Base-by-base conservation (phyloP, 1,140 invertebrate genomes). In the Melitaea cinxia region DNA sequence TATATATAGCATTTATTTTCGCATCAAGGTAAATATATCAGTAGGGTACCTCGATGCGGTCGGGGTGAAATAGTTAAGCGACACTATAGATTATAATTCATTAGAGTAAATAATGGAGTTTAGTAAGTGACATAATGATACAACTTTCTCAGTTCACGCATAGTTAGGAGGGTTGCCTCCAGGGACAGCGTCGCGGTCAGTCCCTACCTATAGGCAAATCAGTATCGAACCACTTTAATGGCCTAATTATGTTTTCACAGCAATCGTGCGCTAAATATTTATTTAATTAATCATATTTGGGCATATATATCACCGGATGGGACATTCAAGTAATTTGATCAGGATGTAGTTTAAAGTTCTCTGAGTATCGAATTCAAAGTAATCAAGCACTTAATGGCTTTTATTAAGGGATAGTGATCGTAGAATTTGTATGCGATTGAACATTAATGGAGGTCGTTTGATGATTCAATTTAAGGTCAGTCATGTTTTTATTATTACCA, bases 41-140 rank as follows among this genome's bases (percentile, higher is more conserved):
- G 24, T n/a, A 26, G 4, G 55, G n/a, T 59, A 60, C 37, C 56
- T 65, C 33, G 57, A 21, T 45, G 71, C 47, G 64, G 61, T 62
- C 15, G 28, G 54, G 56, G 61, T 63, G 30, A 71, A 72, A 78
- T 80, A 82, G 74, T 81, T 82, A 72, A 74, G 72, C 75, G 77
- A 84, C 74, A 75, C 71, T 72, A 81, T 85, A 80, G 78, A 83
- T 83, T 78, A 83, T 69, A 82, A 67, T 83, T 85, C 80, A 85
- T 70, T 78, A 84, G 75, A 74, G 73, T 83, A 85, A 85, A 81
- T 83, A 85, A 82, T 81, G 77, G 72, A 87, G 81, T 84, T 85
- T 71, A 70, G 67, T 77, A 83, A 83, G 78, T 80, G 71, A 77
- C 76, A 77, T 80, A 76, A 80, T 80, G 75, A 72, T 75, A 73